Evolutionary conservation across 2,888 invertebrate genomes (phyloP), one percentile per base, ranked within the genome.

Genomic region (Leucophenga montana): DNA sequence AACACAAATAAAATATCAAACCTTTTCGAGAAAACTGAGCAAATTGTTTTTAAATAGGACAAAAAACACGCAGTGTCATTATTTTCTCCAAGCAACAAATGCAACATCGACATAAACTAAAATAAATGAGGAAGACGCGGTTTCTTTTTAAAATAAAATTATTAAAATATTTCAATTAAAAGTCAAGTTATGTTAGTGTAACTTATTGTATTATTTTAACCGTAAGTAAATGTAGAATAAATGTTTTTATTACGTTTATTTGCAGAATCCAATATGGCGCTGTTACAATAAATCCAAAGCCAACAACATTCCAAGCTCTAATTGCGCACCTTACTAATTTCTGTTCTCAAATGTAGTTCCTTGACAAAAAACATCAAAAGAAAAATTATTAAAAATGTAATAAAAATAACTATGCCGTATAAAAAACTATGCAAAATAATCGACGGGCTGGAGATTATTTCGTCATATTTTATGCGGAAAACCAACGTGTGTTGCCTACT

Each of bases 371-470:
- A 8, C 1, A 39, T 80, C 78, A 72, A 66, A 75, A 75, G 77
- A 70, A 65, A 69, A 69, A 75, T 77, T 76, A 31, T 33, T 33
- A n/a, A 61, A 20, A 68, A 54, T 18, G 56, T 13, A 57, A 33
- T 11, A 56, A 56, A 44, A 66, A 66, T 16, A 5, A 33, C 33
- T 5, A 33, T n/a, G n/a, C n/a, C 33, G 33, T 33, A 46, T 27
- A 16, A 67, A n/a, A 39, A 57, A 22, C 8, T 18, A 75, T 83
- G 78, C 74, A 65, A 78, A 78, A 82, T 81, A 81, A 81, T 81
- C 83, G 69, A 80, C 74, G 81, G 81, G 81, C 81, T 81, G 81
- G 81, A 73, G 81, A 78, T 81, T 81, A 83, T 82, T 82, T 80
- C 16, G 74, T 78, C 74, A 61, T 67, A 53, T 16, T 39, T 39